Percentiles rank a stretch among this genome's conserved stretches.
Evolutionary conservation across 2,888 invertebrate species (phyloP).

Genomic region (Melanostoma scalare): DNA sequence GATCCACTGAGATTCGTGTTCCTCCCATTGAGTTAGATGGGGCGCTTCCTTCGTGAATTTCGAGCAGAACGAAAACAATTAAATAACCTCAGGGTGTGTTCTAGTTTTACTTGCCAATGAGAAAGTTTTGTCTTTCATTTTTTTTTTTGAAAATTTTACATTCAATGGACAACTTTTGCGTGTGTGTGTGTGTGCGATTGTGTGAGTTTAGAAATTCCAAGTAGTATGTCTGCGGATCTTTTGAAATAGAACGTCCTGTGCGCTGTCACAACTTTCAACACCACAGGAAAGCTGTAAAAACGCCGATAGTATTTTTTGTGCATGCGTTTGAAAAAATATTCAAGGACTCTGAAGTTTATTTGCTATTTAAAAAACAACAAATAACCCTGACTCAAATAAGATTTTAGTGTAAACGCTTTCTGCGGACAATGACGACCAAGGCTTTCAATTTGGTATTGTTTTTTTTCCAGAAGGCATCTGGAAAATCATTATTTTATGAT

Average conservation of each 20-base stretch:
- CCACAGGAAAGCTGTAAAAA: constrained; percentile 36
- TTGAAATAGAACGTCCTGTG: constrained; percentile 32
- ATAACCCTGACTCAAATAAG: constrained; percentile 62
- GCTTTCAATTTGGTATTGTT: constrained; percentile 17
- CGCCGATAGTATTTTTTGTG: constrained; percentile 41
- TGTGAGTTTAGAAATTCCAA: not conserved
- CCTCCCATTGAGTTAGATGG: constrained; percentile 66
- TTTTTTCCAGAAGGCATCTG: not conserved
- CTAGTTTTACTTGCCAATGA: constrained; percentile 72
- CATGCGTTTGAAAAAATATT: constrained; percentile 42
- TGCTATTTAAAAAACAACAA: constrained; percentile 30
- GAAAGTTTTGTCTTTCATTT: constrained; percentile 28
- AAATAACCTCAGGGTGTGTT: constrained; percentile 74
- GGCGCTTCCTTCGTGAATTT: constrained; percentile 45
- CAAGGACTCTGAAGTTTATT: constrained; percentile 63
- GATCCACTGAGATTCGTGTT: constrained; percentile 36
- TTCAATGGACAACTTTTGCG: constrained; percentile 60
- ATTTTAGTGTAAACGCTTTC: constrained; percentile 17
- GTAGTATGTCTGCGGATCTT: constrained; percentile 57
- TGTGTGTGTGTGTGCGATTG: constrained; percentile 28
- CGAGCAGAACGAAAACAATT: constrained; percentile 60
- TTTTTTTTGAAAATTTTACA: constrained; percentile 35
- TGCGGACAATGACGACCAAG: constrained; percentile 37
- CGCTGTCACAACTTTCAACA: constrained; percentile 49
- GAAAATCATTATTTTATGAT: no score